Evolutionary conservation across 2,113 vertebrate species (phyloP).

Genomic region (Cyanoramphus novaezelandiae): DNA sequence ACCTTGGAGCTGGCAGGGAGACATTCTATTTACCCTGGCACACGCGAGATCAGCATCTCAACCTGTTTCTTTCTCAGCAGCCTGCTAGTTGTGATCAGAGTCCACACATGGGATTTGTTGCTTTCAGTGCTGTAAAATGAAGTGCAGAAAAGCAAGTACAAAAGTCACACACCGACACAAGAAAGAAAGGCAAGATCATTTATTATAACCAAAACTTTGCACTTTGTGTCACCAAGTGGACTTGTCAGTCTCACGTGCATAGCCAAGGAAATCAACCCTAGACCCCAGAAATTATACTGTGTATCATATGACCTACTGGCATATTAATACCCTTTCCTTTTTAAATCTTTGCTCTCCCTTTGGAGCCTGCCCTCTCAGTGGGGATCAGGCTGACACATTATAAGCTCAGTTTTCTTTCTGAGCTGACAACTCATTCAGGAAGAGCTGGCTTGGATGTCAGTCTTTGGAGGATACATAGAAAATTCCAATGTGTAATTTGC

Average conservation of each 20-base stretch:
- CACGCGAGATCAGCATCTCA: not conserved
- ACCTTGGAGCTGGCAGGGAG: not conserved
- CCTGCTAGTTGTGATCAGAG: not conserved
- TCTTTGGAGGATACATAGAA: constrained; percentile 42
- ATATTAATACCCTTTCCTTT: constrained; percentile 68
- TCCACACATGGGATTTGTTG: constrained; percentile 16
- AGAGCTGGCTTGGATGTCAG: constrained; percentile 41
- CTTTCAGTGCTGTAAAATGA: constrained; percentile 22
- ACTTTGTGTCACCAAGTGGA: constrained; percentile 32
- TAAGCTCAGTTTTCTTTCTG: constrained; percentile 58
- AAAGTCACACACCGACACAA: not conserved
- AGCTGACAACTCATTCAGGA: constrained; percentile 42
- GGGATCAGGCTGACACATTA: constrained; percentile 62
- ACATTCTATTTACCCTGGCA: not conserved
- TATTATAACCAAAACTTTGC: constrained; percentile 15
- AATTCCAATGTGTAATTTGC: constrained; percentile 61
- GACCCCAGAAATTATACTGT: constrained; percentile 34
- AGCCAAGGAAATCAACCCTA: constrained; percentile 54
- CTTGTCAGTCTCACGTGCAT: constrained; percentile 26
- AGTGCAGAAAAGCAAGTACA: not conserved
- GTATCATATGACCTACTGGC: constrained; percentile 51
- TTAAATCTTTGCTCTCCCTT: constrained; percentile 58
- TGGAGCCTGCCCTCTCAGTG: constrained; percentile 35
- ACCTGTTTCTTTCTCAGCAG: constrained; percentile 7
- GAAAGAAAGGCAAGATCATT: constrained; percentile 2